phyloP scores from a whole-genome alignment of 2,797 vertebrate species.

The Lacerta viridis region DNA sequence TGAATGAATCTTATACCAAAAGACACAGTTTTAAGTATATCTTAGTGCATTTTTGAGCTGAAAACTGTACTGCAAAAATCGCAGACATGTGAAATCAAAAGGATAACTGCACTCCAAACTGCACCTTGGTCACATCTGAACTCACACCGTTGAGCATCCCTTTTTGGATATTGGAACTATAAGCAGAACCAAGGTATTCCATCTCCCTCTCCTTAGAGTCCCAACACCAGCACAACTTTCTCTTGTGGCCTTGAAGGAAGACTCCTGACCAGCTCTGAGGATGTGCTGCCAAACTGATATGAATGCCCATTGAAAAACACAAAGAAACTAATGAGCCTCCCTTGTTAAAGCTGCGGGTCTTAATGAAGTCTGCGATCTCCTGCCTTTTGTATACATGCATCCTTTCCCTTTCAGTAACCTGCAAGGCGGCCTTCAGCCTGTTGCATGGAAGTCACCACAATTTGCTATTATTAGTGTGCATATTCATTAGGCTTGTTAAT shows the following conservation, averaged over 20 bases:
- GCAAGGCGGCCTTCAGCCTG: constrained; percentile 42
- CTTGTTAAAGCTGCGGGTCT: constrained; percentile 18
- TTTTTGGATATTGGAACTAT: neutral
- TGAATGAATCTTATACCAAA: too few relatives aligned
- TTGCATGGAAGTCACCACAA: constrained; percentile 19
- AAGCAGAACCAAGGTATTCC: neutral
- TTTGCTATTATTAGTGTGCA: constrained; percentile 38
- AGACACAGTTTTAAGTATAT: too few relatives aligned
- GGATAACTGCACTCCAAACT: too few relatives aligned
- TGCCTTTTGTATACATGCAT: fast-evolving
- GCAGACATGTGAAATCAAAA: too few relatives aligned
- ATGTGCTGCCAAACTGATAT: neutral
- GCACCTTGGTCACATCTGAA: too few relatives aligned
- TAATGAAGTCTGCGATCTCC: neutral
- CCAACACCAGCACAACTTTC: neutral
- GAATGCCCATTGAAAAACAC: neutral
- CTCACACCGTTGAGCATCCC: too few relatives aligned
- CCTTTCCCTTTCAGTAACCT: constrained; percentile 41
- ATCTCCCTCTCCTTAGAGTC: neutral
- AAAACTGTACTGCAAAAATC: too few relatives aligned
- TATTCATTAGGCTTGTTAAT: constrained; percentile 59
- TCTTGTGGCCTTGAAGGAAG: neutral
- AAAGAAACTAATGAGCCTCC: neutral
- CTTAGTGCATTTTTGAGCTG: too few relatives aligned
- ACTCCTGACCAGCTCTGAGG: neutral